These are phyloP conservation scores for Agrochola circellaris DNA, from an alignment of 2,888 invertebrate species.

Conservation along the genomic window DNA sequence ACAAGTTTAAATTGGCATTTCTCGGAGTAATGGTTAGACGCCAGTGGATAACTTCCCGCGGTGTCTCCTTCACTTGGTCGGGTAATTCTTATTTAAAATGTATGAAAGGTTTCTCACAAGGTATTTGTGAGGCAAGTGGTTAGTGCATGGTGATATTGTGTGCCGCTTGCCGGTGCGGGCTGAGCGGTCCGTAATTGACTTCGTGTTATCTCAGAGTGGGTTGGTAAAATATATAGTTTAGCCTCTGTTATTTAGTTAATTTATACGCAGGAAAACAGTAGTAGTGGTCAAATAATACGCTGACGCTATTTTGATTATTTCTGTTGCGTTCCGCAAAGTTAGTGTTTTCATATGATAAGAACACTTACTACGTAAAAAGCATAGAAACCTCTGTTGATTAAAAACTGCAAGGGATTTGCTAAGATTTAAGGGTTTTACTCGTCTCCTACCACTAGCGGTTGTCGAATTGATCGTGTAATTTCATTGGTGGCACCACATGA, in stretches of 20 bases:
- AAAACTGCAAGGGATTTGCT: not conserved
- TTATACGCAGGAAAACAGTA: not conserved
- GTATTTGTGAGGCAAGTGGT: constrained; percentile 69
- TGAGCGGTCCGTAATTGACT: constrained; percentile 16
- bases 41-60: constrained; percentile 82
- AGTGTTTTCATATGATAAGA: not conserved
- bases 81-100: constrained; percentile 88
- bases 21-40: constrained; percentile 88
- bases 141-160: constrained; percentile 58
- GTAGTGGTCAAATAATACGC: not conserved
- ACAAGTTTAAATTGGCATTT: constrained; percentile 91
- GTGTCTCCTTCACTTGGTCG: constrained; percentile 83
- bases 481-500: constrained; percentile 19
- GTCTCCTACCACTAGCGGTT: constrained; percentile 20
- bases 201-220: constrained; percentile 1
- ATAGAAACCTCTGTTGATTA: not conserved
- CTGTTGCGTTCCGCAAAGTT: not conserved
- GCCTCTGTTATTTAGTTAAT: not conserved
- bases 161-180: constrained; percentile 13
- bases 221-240: not conserved
- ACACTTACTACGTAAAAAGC: not conserved
- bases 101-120: constrained; percentile 77
- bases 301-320: not conserved
- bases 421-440: not conserved
- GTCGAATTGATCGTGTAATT: constrained; percentile 46